Base-by-base conservation (phyloP, 2,888 invertebrate genomes). In the Portevinia maculata region DNA sequence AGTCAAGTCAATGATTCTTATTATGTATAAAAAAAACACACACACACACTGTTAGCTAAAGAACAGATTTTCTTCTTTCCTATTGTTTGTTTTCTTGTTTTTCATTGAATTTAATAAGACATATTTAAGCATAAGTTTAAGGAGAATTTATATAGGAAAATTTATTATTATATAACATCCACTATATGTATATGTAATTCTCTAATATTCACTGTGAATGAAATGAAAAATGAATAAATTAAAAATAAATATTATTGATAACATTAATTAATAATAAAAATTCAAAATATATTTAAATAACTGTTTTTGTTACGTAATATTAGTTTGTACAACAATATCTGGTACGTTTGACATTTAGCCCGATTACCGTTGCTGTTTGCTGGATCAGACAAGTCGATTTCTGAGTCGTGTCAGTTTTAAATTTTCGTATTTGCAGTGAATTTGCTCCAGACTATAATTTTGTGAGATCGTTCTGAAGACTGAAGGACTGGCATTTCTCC, bases 131-230 rank as follows among this genome's bases (percentile, higher is more conserved):
- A 60, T 83, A 71, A 76, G 75, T 76, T n/a, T 78, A 83, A 78
- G 83, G 83, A 83, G 76, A 83, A 67, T 81, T 76, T 75, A 75
- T 83, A 83, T 83, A 83, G 83, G 30, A 67, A 83, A 83, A 78
- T 83, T 83, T 76, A 83, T 67, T 76, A 81, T 59, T 57, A 65
- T 59, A 73, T 57, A 65, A 73, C 83, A 67, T 67, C 76, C 48
- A 71, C 55, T 71, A 39, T 39, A 79, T 67, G 55, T 73, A 57
- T 57, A 78, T 83, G 71, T 78, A 83, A 71, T 83, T 78, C 71
- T 76, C 76, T 83, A 78, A 83, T 83, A 83, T 83, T 83, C 78
- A 83, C 83, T 76, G 71, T 83, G 78, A 78, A 44, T 44, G 44
- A 75, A 70, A 75, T 81, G 75, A 81, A 83, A 83, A 75, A 81